These are phyloP conservation scores for Charaxes varanes DNA, from an alignment of 1,140 invertebrate species.

Conservation along the genomic window DNA sequence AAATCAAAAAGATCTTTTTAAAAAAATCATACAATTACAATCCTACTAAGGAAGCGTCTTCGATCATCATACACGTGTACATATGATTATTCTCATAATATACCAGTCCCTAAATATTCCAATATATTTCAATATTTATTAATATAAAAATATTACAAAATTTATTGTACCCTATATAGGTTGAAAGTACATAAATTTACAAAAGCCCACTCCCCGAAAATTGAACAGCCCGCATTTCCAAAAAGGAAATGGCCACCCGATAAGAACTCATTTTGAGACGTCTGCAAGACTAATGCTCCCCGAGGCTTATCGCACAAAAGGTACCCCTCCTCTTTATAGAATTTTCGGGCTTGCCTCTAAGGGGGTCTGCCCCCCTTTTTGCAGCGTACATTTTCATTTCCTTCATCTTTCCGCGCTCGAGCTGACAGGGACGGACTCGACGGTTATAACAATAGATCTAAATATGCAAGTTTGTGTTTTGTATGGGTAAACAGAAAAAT, in stretches of 20 bases:
- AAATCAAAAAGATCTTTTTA: too few species aligned
- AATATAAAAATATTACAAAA: too few species aligned
- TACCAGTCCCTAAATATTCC: too few species aligned
- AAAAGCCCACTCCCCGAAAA: conserved; percentile 14
- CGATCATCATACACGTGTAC: too few species aligned
- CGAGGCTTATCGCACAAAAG: conserved; percentile 66
- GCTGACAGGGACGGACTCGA: conserved; percentile 41
- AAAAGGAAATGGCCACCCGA: conserved; percentile 55
- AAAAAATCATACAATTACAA: too few species aligned
- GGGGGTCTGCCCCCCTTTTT: conserved; percentile 56
- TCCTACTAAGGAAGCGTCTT: too few species aligned
- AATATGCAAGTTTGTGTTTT: conserved; percentile 3
- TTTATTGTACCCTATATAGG: neutral
- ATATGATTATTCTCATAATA: too few species aligned
- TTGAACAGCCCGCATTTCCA: conserved; percentile 43
- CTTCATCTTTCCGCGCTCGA: conserved; percentile 71
- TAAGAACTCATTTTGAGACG: conserved; percentile 58
- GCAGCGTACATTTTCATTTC: conserved; percentile 72
- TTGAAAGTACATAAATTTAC: neutral
- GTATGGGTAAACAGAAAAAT: too few species aligned
- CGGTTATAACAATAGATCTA: too few species aligned
- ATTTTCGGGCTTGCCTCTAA: conserved; percentile 56
- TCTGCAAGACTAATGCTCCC: conserved; percentile 62
- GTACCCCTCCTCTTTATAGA: conserved; percentile 64
- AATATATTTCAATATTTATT: too few species aligned